Evolutionary conservation across 2,113 vertebrate genomes (phyloP).

Genomic region (Campylomormyrus tamandua): DNA sequence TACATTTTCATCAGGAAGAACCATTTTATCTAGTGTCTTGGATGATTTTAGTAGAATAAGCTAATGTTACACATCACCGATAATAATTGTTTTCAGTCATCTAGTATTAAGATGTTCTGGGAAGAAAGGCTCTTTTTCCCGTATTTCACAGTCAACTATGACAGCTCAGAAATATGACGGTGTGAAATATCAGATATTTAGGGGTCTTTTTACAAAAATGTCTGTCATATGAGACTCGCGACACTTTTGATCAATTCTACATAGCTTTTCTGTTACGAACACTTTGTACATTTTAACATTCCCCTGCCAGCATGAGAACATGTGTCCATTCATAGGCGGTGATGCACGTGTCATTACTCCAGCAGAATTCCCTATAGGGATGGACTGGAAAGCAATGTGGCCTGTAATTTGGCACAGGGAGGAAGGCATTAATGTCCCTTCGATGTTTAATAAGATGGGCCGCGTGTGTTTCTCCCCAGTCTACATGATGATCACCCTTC

Average conservation of each 20-base stretch:
- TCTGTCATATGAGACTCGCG: background rate
- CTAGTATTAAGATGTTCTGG: background rate
- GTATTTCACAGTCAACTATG: background rate
- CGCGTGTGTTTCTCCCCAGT: slow-evolving; percentile 47
- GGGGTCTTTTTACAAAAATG: background rate
- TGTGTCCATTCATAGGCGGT: slow-evolving; percentile 43
- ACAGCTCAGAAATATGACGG: background rate
- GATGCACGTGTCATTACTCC: slow-evolving; percentile 51
- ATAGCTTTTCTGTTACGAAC: background rate
- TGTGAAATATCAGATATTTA: background rate
- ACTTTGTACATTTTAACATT: background rate
- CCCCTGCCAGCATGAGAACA: slow-evolving; percentile 44
- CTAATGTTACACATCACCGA: background rate
- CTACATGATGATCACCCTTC: slow-evolving; percentile 40
- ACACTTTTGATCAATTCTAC: background rate
- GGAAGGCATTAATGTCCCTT: slow-evolving; percentile 52
- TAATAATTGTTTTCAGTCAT: background rate
- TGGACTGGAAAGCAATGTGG: slow-evolving; percentile 41
- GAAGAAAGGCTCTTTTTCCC: background rate
- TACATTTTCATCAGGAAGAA: background rate
- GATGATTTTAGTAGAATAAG: background rate
- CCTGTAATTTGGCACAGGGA: slow-evolving; percentile 59
- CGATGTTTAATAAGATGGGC: slow-evolving; percentile 48
- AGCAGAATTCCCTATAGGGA: slow-evolving; percentile 47
- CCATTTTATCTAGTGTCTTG: background rate